These are phyloP conservation scores for Andrena chrysosceles DNA, from an alignment of 2,888 invertebrate genomes.

Conservation along the genomic window DNA sequence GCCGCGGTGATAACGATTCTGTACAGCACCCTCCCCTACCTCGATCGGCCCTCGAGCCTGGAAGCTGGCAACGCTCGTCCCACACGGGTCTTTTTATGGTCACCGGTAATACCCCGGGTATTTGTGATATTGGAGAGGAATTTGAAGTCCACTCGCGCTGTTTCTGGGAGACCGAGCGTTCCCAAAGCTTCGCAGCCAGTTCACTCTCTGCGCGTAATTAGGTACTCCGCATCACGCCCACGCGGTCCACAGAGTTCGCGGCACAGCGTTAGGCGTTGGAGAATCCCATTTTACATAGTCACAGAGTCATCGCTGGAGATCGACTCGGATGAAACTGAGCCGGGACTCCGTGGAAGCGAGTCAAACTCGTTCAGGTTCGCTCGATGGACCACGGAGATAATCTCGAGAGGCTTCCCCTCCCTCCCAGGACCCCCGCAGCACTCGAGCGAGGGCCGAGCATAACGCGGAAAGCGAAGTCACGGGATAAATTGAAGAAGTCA, in stretches of 20 bases:
- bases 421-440: constrained; percentile 29
- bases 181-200: not conserved
- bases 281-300: not conserved
- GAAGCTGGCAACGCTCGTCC: constrained; percentile 18
- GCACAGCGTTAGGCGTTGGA: not conserved
- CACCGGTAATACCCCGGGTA: constrained; percentile 17
- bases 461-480: constrained; percentile 36
- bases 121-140: constrained; percentile 44
- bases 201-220: too few relatives aligned
- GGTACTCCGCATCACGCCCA: too few relatives aligned
- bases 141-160: constrained; percentile 25
- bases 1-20: constrained; percentile 52
- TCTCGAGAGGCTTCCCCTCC: not conserved
- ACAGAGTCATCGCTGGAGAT: not conserved
- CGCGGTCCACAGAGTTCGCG: too few relatives aligned
- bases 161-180: not conserved
- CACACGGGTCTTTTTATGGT: constrained; percentile 35
- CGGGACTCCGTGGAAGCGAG: not conserved
- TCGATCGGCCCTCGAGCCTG: constrained; percentile 27
- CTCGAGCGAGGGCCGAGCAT: not conserved
- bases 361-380: constrained; percentile 13
- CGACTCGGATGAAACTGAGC: not conserved
- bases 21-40: constrained; percentile 24
- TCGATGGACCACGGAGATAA: constrained; percentile 35
- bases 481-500: constrained; percentile 46